Evolutionary conservation across 2,888 invertebrate genomes (phyloP).

Genomic region (Teinopalpus imperialis): DNA sequence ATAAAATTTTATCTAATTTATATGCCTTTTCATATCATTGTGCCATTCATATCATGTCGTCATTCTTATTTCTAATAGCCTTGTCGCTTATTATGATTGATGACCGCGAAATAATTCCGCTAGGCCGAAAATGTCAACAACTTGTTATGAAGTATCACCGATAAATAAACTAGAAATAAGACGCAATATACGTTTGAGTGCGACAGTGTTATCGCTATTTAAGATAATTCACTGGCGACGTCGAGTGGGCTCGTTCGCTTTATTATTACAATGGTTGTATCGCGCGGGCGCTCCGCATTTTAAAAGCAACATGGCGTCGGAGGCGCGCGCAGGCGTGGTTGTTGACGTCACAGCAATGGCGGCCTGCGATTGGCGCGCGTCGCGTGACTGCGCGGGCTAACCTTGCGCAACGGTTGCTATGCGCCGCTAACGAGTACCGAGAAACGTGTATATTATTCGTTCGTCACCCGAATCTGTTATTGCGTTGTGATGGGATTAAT

Average conservation of each 20-base stretch:
- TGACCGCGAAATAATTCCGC: conserved; percentile 20
- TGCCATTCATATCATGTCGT: conserved; percentile 25
- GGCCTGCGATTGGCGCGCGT: conserved; percentile 57
- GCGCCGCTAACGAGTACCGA: conserved; percentile 59
- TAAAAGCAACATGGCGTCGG: conserved; percentile 64
- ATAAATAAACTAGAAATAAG: conserved; percentile 14
- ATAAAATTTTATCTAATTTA: neutral
- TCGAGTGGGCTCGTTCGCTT: conserved; percentile 30
- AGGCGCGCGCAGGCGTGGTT: conserved; percentile 81
- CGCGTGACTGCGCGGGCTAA: conserved; percentile 60
- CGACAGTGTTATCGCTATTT: conserved; percentile 11
- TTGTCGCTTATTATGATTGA: conserved; percentile 11
- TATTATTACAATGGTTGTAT: conserved; percentile 43
- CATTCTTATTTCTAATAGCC: conserved; percentile 20
- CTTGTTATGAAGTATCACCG: conserved; percentile 3
- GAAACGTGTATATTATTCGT: conserved; percentile 57
- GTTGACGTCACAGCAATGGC: conserved; percentile 67
- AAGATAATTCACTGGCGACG: conserved; percentile 10
- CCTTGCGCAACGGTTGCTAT: conserved; percentile 78
- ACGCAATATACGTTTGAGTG: conserved; percentile 8
- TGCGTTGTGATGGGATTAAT: conserved; percentile 1
- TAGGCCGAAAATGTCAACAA: conserved; percentile 16
- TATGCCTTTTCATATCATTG: too few species aligned
- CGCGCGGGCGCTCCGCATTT: conserved; percentile 42
- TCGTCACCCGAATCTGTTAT: conserved; percentile 32